Conservation (phyloP, 2,888 invertebrate species). For the Neelides folsomi region DNA sequence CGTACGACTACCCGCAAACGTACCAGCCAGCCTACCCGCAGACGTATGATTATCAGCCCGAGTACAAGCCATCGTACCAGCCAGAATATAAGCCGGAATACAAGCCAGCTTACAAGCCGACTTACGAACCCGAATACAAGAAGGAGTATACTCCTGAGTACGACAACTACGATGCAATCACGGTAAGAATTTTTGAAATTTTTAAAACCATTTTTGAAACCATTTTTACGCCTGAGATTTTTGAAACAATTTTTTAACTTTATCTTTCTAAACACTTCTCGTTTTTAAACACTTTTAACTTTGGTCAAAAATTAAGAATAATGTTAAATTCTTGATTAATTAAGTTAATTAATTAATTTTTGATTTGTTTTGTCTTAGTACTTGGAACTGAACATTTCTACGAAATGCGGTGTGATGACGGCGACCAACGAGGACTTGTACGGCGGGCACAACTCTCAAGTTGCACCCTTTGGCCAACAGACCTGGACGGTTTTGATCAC, state of each 20-base stretch:
- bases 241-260: no score
- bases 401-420: constrained; percentile 24
- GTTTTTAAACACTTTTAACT: no score
- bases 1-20: constrained; percentile 8
- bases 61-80: constrained; percentile 3
- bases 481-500: constrained; percentile 25
- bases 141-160: constrained; percentile 18
- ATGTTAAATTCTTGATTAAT: no score
- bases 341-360: constrained; percentile 4
- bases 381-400: constrained; percentile 19
- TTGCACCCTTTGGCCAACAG: constrained; percentile 18
- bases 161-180: constrained; percentile 25
- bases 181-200: constrained; percentile 14
- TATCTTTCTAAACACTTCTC: no score
- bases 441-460: not conserved
- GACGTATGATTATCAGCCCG: constrained; percentile 5
- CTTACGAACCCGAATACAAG: constrained; percentile 16
- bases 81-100: constrained; percentile 8
- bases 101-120: constrained; percentile 7
- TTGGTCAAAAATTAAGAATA: no score
- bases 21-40: constrained; percentile 11
- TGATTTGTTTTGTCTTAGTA: constrained; percentile 14
- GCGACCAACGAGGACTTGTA: constrained; percentile 23
- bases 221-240: no score
- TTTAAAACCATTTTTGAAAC: not conserved